Conservation (phyloP, 2,113 vertebrate genomes). For the Thamnaconus septentrionalis region DNA sequence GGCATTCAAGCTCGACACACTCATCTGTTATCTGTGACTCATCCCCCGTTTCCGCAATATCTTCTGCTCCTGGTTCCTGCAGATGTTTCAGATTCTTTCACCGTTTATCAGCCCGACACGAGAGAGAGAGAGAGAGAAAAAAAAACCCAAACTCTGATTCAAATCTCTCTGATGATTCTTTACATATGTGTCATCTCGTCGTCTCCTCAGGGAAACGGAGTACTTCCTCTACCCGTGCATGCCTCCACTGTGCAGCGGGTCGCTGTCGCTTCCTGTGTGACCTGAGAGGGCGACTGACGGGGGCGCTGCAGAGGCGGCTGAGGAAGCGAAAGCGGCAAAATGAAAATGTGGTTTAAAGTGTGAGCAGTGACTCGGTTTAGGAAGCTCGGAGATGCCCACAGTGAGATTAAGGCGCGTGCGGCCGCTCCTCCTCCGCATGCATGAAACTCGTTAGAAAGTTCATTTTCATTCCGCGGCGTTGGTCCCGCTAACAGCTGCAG, state of each 20-base stretch:
- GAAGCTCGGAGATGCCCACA: conserved; percentile 29
- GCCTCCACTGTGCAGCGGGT: conserved; percentile 34
- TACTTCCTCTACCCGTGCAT: conserved; percentile 23
- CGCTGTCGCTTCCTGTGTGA: conserved; percentile 45
- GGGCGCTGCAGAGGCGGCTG: neutral
- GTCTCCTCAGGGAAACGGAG: conserved; percentile 42
- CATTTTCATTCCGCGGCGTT: conserved; percentile 24
- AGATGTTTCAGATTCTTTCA: conserved; percentile 56
- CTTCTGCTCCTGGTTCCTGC: conserved; percentile 15
- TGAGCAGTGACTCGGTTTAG: conserved; percentile 19
- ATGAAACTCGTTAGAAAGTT: conserved; percentile 20
- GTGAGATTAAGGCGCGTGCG: conserved; percentile 19
- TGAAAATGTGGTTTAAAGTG: conserved; percentile 4
- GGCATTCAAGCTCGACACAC: conserved; percentile 18
- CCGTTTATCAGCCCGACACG: conserved; percentile 44
- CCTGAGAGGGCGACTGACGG: conserved; percentile 3
- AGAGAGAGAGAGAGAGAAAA: neutral
- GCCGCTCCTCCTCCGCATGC: conserved; percentile 9
- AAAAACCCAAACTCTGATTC: conserved; percentile 5
- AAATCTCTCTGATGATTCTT: conserved; percentile 27
- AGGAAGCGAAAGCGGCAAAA: conserved; percentile 4
- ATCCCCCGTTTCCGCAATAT: conserved; percentile 44
- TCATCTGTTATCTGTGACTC: conserved; percentile 43
- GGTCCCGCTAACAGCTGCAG: conserved; percentile 13
- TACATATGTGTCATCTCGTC: conserved; percentile 39